Conservation (phyloP, 35 echinoderm and acorn worm species). For the Ophiothrix spiculata region DNA sequence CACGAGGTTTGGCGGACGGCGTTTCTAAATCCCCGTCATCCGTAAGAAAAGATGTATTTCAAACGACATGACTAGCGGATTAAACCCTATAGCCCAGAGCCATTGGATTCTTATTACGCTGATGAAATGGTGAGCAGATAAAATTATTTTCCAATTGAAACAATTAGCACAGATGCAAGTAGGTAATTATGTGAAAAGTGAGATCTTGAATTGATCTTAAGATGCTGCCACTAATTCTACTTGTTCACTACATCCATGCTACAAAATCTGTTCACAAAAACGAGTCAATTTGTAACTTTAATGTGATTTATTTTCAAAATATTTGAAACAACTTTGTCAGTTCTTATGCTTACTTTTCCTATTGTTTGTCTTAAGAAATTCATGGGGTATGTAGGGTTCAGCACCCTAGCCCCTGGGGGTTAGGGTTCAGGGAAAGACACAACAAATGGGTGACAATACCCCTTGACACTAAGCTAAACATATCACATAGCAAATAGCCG, state of each 20-base stretch:
- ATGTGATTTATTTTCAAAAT: too few species aligned
- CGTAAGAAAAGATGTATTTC: neutral
- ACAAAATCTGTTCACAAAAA: too few species aligned
- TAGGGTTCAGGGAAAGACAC: neutral
- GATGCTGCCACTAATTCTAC: too few species aligned
- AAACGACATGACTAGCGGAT: neutral
- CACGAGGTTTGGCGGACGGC: neutral
- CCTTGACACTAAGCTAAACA: too few species aligned
- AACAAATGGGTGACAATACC: neutral
- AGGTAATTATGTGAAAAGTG: slow-evolving; percentile 43
- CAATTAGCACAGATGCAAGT: slow-evolving; percentile 36
- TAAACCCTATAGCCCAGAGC: neutral
- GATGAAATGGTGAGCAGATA: slow-evolving; percentile 38
- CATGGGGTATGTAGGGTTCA: neutral
- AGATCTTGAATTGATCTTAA: too few species aligned
- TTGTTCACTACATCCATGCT: too few species aligned
- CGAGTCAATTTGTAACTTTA: too few species aligned
- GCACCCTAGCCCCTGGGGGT: neutral
- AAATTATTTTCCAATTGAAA: slow-evolving; percentile 55
- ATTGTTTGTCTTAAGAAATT: slow-evolving; percentile 1
- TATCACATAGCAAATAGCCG: too few species aligned
- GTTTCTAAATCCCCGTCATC: neutral
- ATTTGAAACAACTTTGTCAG: too few species aligned
- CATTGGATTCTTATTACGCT: slow-evolving; percentile 32
- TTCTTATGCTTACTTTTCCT: too few species aligned